Conservation (phyloP, 2,113 vertebrate species). For the Macquaria australasica region DNA sequence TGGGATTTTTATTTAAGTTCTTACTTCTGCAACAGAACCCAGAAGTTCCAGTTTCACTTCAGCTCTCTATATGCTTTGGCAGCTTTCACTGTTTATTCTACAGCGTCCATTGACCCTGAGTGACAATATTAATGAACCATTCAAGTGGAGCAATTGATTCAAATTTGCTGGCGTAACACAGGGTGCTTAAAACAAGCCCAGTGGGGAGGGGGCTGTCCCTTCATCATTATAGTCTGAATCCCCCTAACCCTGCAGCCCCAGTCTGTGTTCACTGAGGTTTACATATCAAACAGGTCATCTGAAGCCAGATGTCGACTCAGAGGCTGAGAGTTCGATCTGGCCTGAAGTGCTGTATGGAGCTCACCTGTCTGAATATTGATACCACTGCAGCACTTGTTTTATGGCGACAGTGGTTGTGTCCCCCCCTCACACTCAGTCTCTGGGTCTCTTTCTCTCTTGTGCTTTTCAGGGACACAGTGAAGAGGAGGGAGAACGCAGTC, state of each 20-base stretch:
- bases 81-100: too few species aligned
- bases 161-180: too few species aligned
- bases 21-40: too few species aligned
- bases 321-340: conserved; percentile 53
- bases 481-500: conserved; percentile 26
- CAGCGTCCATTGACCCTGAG: too few species aligned
- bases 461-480: conserved; percentile 53
- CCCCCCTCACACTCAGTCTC: conserved; percentile 6
- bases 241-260: neutral
- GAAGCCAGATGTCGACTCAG: conserved; percentile 15
- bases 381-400: conserved; percentile 36
- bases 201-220: too few species aligned
- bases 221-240: conserved; percentile 28
- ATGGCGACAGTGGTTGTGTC: conserved; percentile 25
- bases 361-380: conserved; percentile 42
- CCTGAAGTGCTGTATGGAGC: conserved; percentile 39
- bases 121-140: too few species aligned
- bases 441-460: conserved; percentile 19
- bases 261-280: conserved; percentile 30
- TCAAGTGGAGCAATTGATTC: too few species aligned
- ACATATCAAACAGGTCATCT: conserved; percentile 57
- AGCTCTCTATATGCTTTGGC: too few species aligned
- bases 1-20: too few species aligned
- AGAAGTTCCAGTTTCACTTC: too few species aligned
- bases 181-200: too few species aligned